Conservation (phyloP, 2,888 invertebrate genomes). For the Perizoma flavofasciatum region DNA sequence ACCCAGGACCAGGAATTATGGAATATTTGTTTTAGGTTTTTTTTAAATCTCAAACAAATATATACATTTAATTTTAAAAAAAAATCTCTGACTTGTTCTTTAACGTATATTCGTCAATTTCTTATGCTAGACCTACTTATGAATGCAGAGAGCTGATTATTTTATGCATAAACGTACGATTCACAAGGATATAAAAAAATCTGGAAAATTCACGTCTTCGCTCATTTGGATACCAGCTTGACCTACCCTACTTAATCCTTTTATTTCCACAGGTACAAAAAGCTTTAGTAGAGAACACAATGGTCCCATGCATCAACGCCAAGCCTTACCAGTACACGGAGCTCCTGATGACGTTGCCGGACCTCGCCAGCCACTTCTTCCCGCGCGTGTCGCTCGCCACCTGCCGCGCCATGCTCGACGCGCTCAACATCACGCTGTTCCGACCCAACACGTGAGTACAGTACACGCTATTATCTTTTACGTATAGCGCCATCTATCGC, state of each 20-base stretch:
- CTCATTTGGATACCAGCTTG: too few relatives aligned
- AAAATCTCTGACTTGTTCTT: too few relatives aligned
- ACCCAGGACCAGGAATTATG: too few relatives aligned
- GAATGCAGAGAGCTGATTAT: too few relatives aligned
- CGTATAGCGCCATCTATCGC: not conserved
- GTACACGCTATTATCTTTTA: not conserved
- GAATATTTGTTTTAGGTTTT: too few relatives aligned
- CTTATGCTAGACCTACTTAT: too few relatives aligned
- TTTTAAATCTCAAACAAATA: too few relatives aligned
- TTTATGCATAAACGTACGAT: too few relatives aligned
- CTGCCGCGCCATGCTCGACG: constrained; percentile 92
- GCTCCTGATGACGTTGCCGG: constrained; percentile 91
- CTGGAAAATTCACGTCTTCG: too few relatives aligned
- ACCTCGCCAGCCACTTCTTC: constrained; percentile 92
- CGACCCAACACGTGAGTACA: constrained; percentile 91
- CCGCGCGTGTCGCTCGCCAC: constrained; percentile 89
- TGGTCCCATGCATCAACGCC: constrained; percentile 94
- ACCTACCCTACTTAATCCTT: not conserved
- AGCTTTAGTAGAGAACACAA: constrained; percentile 90
- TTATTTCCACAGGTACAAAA: constrained; percentile 86
- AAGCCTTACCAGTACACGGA: constrained; percentile 93
- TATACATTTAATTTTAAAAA: too few relatives aligned
- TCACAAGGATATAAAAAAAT: too few relatives aligned
- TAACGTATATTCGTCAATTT: too few relatives aligned
- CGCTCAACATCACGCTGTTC: constrained; percentile 90